phyloP scores from a whole-genome alignment of 2,888 invertebrate genomes.

The Andricus quercusramuli region DNA sequence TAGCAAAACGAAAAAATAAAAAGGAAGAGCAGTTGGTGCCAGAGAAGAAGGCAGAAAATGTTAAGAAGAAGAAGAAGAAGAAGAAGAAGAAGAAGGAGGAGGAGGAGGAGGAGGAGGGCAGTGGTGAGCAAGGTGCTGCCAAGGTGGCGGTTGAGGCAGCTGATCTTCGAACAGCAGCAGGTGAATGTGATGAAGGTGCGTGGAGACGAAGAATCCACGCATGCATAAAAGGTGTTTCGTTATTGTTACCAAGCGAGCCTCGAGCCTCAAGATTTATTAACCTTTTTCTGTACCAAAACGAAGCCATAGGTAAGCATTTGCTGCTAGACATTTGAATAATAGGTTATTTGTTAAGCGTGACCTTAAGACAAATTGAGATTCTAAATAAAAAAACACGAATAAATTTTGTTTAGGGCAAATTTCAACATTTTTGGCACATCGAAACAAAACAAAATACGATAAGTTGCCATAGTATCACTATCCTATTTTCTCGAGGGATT shows the following conservation, averaged over 20 bases:
- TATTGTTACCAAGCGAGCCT: constrained; percentile 75
- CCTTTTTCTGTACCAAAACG: constrained; percentile 54
- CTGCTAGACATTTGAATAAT: background rate
- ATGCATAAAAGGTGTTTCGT: constrained; percentile 75
- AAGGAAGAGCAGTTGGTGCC: constrained; percentile 47
- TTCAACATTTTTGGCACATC: no score
- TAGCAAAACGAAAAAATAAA: constrained; percentile 47
- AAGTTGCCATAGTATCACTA: no score
- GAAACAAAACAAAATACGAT: no score
- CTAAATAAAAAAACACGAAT: no score
- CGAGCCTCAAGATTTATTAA: constrained; percentile 62
- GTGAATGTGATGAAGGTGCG: constrained; percentile 73
- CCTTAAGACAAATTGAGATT: no score
- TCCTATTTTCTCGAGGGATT: no score
- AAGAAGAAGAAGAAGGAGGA: constrained; percentile 59
- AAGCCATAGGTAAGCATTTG: constrained; percentile 37
- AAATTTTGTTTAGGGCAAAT: no score
- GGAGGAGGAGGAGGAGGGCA: constrained; percentile 67
- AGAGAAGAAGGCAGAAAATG: constrained; percentile 51
- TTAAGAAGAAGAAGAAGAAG: constrained; percentile 58
- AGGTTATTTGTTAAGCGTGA: no score
- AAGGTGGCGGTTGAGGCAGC: constrained; percentile 77
- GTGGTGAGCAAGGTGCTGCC: constrained; percentile 74
- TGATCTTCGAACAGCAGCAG: constrained; percentile 77
- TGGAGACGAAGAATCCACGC: constrained; percentile 67